Base-by-base conservation (phyloP, 2,797 vertebrate genomes). In the Gymnopithys bicolor region DNA sequence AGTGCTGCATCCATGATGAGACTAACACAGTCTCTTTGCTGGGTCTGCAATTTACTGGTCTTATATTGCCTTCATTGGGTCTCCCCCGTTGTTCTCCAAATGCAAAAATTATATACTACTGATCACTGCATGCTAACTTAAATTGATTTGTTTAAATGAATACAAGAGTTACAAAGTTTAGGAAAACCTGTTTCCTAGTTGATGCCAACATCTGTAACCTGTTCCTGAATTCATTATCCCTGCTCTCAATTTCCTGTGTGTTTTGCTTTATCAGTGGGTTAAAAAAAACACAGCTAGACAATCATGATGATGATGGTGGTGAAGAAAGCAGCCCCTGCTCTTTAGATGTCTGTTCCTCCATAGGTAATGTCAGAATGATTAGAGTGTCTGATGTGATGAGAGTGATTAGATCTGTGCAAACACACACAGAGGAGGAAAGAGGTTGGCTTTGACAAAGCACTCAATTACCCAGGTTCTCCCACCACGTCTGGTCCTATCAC, bases 51-150 rank as follows among this genome's bases (percentile, higher is more conserved):
- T 97, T 97, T 96, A 96, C 89, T n/a, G 45, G 92, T 89, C 77
- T 85, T 93, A 75, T 92, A 95, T 90, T 93, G 94, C 89, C 89
- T 92, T 74, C 86, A 52, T 30, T 93, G 89, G 88, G 88, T 83
- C 68, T 96, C 91, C 90, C 91, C 96, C 35, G 84, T 95, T 95
- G 95, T 94, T 97, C 76, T 90, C 33, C 89, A 95, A 96, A 97
- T 95, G 94, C 68, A 89, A 93, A 96, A 96, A 89, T 89, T 94
- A 96, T 88, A 81, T 85, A 91, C 62, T 76, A 71, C 81, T 46
- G 84, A 96, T 92, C 2, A 11, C 77, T 55, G 74, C 86, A 51
- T 51, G 70, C 74, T 89, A 90, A 92, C 83, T 87, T 81, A 90
- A 95, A 92, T 87, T 91, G 83, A 87, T 94, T 92, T 85, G 45